A percentile compares a stretch with the other conserved stretches of the same genome.
phyloP scores from a whole-genome alignment of 2,888 invertebrate genomes.

The Nomada goodeniana region DNA sequence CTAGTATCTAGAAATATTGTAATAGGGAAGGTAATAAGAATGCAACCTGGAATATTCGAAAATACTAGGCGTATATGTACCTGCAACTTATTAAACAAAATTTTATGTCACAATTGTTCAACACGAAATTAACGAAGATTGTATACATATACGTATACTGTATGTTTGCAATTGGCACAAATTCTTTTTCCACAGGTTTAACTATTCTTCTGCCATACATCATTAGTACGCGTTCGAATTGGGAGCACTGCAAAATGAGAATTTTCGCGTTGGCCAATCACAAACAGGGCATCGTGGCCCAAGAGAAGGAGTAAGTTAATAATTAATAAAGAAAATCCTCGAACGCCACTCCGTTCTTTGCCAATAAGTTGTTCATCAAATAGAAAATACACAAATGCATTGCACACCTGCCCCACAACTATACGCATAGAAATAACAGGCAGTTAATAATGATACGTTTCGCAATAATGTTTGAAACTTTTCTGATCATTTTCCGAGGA shows the following conservation, averaged over 20 bases:
- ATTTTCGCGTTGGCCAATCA: constrained; percentile 94
- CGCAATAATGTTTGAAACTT: too few relatives aligned
- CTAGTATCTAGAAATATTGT: too few relatives aligned
- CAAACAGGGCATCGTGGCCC: constrained; percentile 90
- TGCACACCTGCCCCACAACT: too few relatives aligned
- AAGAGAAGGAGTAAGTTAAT: constrained; percentile 92
- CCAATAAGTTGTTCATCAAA: constrained; percentile 6
- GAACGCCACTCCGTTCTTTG: neutral
- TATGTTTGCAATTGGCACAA: constrained; percentile 60
- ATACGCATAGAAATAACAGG: too few relatives aligned
- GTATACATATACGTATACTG: constrained; percentile 29
- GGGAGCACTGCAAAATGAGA: constrained; percentile 91
- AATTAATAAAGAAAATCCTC: neutral
- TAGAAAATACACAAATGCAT: too few relatives aligned
- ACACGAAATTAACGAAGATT: constrained; percentile 9
- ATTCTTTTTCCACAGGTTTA: constrained; percentile 85
- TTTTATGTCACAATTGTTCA: too few relatives aligned
- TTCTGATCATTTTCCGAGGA: too few relatives aligned
- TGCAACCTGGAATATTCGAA: too few relatives aligned
- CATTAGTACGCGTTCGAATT: constrained; percentile 91
- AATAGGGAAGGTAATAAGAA: too few relatives aligned
- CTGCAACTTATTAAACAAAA: too few relatives aligned
- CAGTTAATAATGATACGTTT: too few relatives aligned
- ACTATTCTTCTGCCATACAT: constrained; percentile 95
- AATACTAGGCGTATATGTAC: too few relatives aligned